Base-by-base conservation (phyloP, 1,140 invertebrate genomes). In the Bombus waltoni region DNA sequence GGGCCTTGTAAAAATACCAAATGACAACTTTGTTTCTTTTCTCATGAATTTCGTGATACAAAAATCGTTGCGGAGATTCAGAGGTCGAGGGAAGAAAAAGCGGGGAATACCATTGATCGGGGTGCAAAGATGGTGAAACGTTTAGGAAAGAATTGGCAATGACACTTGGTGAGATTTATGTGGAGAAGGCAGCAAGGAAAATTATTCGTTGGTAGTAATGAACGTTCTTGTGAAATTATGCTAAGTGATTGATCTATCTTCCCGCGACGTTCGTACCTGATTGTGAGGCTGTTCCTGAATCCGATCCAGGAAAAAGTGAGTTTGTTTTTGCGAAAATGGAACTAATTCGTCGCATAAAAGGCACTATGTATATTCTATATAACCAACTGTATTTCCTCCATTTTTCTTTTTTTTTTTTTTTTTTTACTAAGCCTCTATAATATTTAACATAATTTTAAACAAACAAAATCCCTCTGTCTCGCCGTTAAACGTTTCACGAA, bases 141-240 rank as follows among this genome's bases (percentile, higher is more conserved):
- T 42, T 75, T 18, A 10, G 13, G n/a, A 74, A 74, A 65, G 71
- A 42, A 65, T 82, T 82, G 81, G 53, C 71, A 47, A 38, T 75
- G 81, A 75, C 71, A 75, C 28, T 65, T 10, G 57, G n/a, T 32
- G 53, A 74, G 80, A 82, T 82, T 82, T 82, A 82, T 75, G 80
- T 10, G 38, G 38, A 2, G 38, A 4, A 25, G 4, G 25, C 15
- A 40, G 47, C 66, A 25, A 25, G 47, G 38, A 40, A 32, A 47
- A 15, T 57, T 72, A 81, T 68, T 79, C 79, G 66, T 40, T 42
- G 79, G 44, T 81, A 59, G 66, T 81, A 59, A 81, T 72, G 79
- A 72, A 81, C 79, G 68, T 81, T 81, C 79, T 81, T 81, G 47
- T 28, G 79, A 72, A 72, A 81, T 71, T 72, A 59, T 71, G 79